Evolutionary conservation across 2,797 vertebrate species (phyloP).

Genomic region (Lagocephalus sceleratus): DNA sequence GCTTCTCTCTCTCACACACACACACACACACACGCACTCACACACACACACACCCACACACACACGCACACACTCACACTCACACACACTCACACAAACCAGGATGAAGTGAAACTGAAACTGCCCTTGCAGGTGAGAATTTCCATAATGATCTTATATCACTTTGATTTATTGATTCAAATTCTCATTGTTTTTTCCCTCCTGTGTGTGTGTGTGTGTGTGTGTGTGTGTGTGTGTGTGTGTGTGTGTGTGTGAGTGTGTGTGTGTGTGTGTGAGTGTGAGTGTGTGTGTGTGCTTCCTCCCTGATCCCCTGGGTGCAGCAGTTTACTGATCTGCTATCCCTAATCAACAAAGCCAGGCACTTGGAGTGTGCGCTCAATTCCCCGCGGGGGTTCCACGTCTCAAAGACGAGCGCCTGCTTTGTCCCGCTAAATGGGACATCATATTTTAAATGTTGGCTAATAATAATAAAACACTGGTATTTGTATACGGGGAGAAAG

Average conservation of each 20-base stretch:
- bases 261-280: background rate
- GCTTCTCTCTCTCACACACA: slow-evolving; percentile 3
- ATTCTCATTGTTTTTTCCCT: slow-evolving; percentile 12
- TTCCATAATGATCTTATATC: slow-evolving; percentile 60
- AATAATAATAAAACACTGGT: slow-evolving; percentile 29
- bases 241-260: background rate
- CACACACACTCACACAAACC: slow-evolving; percentile 8
- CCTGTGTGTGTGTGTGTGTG: background rate
- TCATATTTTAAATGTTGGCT: slow-evolving; percentile 41
- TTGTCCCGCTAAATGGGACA: slow-evolving; percentile 30
- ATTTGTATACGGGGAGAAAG: slow-evolving; percentile 20
- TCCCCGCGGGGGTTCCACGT: slow-evolving; percentile 33
- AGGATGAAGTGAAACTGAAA: slow-evolving; percentile 43
- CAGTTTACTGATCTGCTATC: slow-evolving; percentile 45
- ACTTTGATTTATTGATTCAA: slow-evolving; percentile 61
- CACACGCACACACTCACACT: slow-evolving; percentile 10
- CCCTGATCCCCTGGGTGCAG: slow-evolving; percentile 37
- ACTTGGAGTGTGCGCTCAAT: slow-evolving; percentile 44
- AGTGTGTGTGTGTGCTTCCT: slow-evolving; percentile 4
- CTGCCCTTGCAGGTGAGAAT: slow-evolving; percentile 57
- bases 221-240: background rate
- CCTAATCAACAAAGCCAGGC: slow-evolving; percentile 53
- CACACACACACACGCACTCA: slow-evolving; percentile 3
- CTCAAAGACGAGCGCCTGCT: slow-evolving; percentile 33
- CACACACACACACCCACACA: slow-evolving; percentile 10